Conservation (phyloP, 1,140 invertebrate genomes). For the Hyphantria cunea region DNA sequence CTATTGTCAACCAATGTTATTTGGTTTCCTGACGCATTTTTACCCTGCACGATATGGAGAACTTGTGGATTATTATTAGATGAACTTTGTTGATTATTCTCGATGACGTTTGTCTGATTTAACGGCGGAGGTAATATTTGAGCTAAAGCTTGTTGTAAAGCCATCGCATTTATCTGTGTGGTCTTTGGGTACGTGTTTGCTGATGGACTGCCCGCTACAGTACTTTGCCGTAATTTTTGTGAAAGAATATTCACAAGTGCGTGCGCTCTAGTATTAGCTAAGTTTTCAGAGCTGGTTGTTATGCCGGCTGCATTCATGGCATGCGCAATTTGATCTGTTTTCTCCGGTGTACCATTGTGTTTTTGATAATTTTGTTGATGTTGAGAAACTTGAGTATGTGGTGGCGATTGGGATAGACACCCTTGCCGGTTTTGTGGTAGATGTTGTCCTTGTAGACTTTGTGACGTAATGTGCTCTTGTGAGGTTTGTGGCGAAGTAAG, state of each 20-base stretch:
- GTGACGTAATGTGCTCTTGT: not conserved
- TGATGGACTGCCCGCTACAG: conserved; percentile 39
- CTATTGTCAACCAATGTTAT: conserved; percentile 71
- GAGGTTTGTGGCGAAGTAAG: not conserved
- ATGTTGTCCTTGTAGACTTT: not conserved
- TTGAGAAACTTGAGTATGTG: not conserved
- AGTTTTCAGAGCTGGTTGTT: conserved; percentile 51
- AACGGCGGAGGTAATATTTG: conserved; percentile 76
- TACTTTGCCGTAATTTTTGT: conserved; percentile 56
- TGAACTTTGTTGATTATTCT: conserved; percentile 52
- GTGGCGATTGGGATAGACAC: not conserved
- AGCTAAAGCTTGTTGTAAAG: conserved; percentile 76
- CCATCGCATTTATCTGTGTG: conserved; percentile 66
- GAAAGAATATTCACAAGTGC: conserved; percentile 64
- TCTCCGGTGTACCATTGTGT: conserved; percentile 56
- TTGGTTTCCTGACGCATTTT: conserved; percentile 66
- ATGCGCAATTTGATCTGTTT: conserved; percentile 72
- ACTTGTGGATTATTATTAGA: conserved; percentile 64
- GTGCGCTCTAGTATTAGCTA: conserved; percentile 51
- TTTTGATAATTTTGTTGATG: conserved; percentile 31
- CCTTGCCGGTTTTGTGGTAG: conserved; percentile 7
- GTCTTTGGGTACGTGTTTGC: conserved; percentile 65
- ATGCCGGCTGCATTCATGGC: conserved; percentile 74
- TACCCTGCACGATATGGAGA: conserved; percentile 79
- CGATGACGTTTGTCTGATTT: conserved; percentile 64